A percentile compares a stretch with the other conserved stretches of the same genome.
Conservation (phyloP, 2,797 vertebrate genomes). For the Myripristis jacobus region DNA sequence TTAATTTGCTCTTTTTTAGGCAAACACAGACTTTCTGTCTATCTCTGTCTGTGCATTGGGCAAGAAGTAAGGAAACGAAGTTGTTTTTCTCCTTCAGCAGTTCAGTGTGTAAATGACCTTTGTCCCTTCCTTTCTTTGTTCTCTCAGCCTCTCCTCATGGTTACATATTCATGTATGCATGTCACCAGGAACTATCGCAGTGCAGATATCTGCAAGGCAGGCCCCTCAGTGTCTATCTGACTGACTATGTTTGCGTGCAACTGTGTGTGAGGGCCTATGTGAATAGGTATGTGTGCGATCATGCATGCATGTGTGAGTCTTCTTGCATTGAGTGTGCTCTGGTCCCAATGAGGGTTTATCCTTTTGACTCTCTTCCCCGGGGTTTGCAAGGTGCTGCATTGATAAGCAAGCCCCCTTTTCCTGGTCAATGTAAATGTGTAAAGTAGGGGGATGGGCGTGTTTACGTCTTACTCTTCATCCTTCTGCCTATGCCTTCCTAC, state of each 20-base stretch:
- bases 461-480: neutral
- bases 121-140: slow-evolving; percentile 42
- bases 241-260: slow-evolving; percentile 31
- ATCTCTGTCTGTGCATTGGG: slow-evolving; percentile 22
- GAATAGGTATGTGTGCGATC: slow-evolving; percentile 25
- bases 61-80: slow-evolving; percentile 19
- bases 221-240: slow-evolving; percentile 30
- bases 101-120: slow-evolving; percentile 30
- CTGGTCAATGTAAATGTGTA: slow-evolving; percentile 35
- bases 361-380: slow-evolving; percentile 69
- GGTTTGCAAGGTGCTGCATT: slow-evolving; percentile 61
- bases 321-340: slow-evolving; percentile 45
- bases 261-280: neutral
- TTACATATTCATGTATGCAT: slow-evolving; percentile 56
- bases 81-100: slow-evolving; percentile 15
- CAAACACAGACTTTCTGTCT: neutral
- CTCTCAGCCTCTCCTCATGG: slow-evolving; percentile 27
- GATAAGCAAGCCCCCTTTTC: slow-evolving; percentile 46
- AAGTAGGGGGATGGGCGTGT: slow-evolving; percentile 25
- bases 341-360: slow-evolving; percentile 54
- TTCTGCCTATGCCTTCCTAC: slow-evolving; percentile 4
- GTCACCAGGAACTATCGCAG: slow-evolving; percentile 47
- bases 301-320: slow-evolving; percentile 26
- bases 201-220: slow-evolving; percentile 42
- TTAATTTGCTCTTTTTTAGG: too few relatives aligned